Base-by-base conservation (phyloP, 1,140 invertebrate species). In the Akabosia matsudoensis region DNA sequence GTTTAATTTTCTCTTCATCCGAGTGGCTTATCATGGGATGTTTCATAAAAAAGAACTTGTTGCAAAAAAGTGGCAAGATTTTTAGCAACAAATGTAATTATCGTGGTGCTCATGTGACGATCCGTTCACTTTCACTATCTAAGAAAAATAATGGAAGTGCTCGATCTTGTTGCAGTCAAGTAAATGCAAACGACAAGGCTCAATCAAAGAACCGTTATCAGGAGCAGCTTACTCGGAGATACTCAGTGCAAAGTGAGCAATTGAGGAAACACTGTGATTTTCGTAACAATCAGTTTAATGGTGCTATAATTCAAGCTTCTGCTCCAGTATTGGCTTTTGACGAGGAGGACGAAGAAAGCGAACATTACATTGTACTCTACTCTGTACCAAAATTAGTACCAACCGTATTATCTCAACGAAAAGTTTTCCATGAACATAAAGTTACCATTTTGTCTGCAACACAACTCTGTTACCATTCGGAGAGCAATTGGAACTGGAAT, bases 1-100 rank as follows among this genome's bases (percentile, higher is more conserved):
- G 18, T 10, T 45, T 10, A 18, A 45, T 7, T 10, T 45, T n/a
- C 24, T 56, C 22, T 13, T n/a, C 22, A 56, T 13, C 14, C 54
- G 54, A 10, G 54, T 56, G 54, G 54, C 54, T 56, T 56, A 56
- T 56, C 54, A 56, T 56, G 54, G 54, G 54, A 56, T 56, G 54
- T 56, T 56, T 56, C 24, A 3, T 3, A 56, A 10, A 22, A 22
- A 56, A 16, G 54, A 56, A 24, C 24, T 56, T 56, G 54, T 24
- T 56, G 3, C 54, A 24, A 10, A 7, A 24, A 13, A 56, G 54
- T 56, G 10, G 54, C 54, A 56, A 18, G 18, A 10, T n/a, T 56
- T 56, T 10, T 56, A n/a, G n/a, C n/a, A 10, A 56, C 22, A 56
- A 10, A 24, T 56, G n/a, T n/a, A n/a, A 56, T 24, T 56, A 56